Percentiles rank a stretch among this genome's conserved stretches.
Evolutionary conservation across 2,113 vertebrate species (phyloP).

Genomic region (Vidua chalybeata): DNA sequence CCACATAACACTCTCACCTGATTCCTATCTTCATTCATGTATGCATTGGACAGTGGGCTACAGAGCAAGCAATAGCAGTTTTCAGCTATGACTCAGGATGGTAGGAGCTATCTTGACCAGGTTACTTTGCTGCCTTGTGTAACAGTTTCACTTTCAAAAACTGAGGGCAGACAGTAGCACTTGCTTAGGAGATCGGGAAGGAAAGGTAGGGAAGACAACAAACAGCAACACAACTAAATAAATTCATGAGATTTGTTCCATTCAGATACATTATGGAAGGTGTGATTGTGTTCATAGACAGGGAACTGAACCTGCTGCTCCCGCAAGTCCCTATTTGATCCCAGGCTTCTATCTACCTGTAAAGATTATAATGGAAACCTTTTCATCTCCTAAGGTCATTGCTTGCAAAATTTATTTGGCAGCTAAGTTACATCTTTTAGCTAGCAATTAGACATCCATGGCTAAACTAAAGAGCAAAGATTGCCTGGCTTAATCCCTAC

Average conservation of each 20-base stretch:
- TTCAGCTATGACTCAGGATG: neutral
- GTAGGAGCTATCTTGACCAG: neutral
- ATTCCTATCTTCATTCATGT: neutral
- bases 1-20: neutral
- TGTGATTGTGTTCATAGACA: neutral
- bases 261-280: neutral
- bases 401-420: constrained; percentile 33
- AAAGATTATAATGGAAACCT: neutral
- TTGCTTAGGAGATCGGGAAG: accelerated
- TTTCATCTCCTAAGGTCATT: neutral
- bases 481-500: constrained; percentile 12
- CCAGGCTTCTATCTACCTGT: neutral
- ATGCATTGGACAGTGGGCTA: neutral
- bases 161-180: neutral
- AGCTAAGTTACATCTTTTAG: constrained; percentile 13
- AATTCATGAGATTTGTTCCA: neutral
- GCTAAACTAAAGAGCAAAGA: constrained; percentile 29
- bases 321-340: neutral
- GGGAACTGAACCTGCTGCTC: neutral
- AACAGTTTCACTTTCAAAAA: neutral
- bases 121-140: neutral
- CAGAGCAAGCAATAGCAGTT: neutral
- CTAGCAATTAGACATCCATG: neutral
- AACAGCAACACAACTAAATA: neutral
- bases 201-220: neutral